Base-by-base conservation (phyloP, 1,140 invertebrate species). In the Vanessa tameamea region DNA sequence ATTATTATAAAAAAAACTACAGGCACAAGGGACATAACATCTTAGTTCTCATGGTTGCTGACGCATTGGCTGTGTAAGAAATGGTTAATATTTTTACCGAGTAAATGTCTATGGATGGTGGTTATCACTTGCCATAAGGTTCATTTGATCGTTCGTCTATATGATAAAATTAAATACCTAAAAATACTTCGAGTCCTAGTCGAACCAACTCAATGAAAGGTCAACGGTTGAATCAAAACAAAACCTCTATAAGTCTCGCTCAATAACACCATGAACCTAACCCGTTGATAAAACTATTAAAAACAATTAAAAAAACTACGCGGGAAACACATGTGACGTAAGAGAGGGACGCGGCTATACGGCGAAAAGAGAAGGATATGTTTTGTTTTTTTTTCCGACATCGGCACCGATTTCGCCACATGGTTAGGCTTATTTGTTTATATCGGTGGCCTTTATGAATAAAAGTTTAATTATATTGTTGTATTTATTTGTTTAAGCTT, bases 231-330 rank as follows among this genome's bases (percentile, higher is more conserved):
- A 61, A 61, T 61, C 57, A 66, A 37, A 75, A 75, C 67, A 69
- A 69, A 69, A 74, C 53, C 26, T 37, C 23, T 37, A 37, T 31
- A 14, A 61, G n/a, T 15, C 13, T 26, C 71, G 37, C 37, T 43
- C 65, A 69, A 67, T 74, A 72, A 75, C 77, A 69, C 76, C 72
- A 81, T 79, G 78, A 82, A 84, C 48, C 70, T 67, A 82, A 81
- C 75, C 75, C 78, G 78, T 84, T 85, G 78, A 84, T 78, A 78
- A 79, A 82, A 82, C 79, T 87, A 85, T 85, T 79, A 79, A 85
- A 85, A 75, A 71, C 47, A 67, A 70, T 72, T 71, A 79, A 85
- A 84, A 85, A 77, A 84, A 87, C 82, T 83, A 78, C 73, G 84
- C 81, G 82, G 81, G 75, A 75, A 84, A 76, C 88, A 90, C 83